phyloP scores from a whole-genome alignment of 2,888 invertebrate species.

The Cacoxenus indagator region DNA sequence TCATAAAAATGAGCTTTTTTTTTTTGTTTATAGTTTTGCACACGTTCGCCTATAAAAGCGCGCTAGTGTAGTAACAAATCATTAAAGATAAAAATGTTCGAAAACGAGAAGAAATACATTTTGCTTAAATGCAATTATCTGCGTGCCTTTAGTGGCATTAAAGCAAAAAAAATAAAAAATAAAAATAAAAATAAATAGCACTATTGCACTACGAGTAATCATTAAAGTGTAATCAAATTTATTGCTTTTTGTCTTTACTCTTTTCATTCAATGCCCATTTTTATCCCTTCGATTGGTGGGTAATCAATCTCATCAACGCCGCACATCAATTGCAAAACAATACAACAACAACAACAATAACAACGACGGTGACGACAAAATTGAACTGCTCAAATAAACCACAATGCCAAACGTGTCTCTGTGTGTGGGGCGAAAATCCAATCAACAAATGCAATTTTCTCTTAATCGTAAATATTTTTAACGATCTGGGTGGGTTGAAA shows the following conservation, averaged over 20 bases:
- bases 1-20: conserved; percentile 25
- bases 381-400: conserved; percentile 17
- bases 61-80: background rate
- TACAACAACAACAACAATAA: conserved; percentile 22
- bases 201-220: no score
- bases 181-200: no score
- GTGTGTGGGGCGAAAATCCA: conserved; percentile 41
- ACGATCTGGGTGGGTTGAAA: conserved; percentile 41
- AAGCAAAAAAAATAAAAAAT: background rate
- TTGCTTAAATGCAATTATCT: conserved; percentile 32
- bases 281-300: conserved; percentile 26
- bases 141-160: background rate
- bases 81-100: background rate
- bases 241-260: conserved; percentile 47
- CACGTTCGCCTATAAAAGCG: background rate
- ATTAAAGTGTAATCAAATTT: conserved; percentile 58
- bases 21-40: conserved; percentile 35
- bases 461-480: conserved; percentile 57
- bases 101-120: background rate
- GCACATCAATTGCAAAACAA: conserved; percentile 18
- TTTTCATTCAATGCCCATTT: conserved; percentile 44
- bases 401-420: conserved; percentile 32
- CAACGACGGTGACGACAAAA: conserved; percentile 20
- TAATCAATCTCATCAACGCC: conserved; percentile 59
- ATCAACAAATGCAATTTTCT: conserved; percentile 64